These are phyloP conservation scores for Actinernus sp. DNA, from an alignment of 92 coral and sea anemone species.

Conservation along the genomic window DNA sequence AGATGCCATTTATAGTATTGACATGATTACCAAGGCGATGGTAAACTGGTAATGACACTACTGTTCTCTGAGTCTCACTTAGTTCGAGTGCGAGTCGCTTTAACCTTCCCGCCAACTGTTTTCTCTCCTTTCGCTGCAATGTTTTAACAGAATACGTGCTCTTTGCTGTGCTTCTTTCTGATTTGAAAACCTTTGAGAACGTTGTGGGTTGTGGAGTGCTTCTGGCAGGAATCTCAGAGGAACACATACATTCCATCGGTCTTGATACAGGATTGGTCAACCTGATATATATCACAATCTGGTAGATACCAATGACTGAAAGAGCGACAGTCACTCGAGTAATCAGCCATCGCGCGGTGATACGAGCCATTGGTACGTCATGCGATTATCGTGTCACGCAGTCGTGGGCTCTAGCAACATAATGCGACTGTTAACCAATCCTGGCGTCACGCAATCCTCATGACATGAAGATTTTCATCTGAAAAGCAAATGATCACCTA, in stretches of 20 bases:
- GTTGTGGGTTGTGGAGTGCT: not conserved
- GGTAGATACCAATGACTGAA: conserved; percentile 51
- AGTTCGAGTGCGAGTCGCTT: conserved; percentile 57
- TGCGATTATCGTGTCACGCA: not conserved
- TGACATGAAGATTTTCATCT: too few species aligned
- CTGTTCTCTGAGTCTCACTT: conserved; percentile 55
- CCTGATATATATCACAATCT: conserved; percentile 77
- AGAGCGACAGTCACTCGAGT: conserved; percentile 55
- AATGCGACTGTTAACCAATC: too few species aligned
- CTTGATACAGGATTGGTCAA: not conserved
- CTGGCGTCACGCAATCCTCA: too few species aligned
- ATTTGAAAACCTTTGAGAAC: not conserved
- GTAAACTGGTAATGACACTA: conserved; percentile 30
- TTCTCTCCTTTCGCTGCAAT: conserved; percentile 11
- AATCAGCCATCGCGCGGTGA: conserved; percentile 54
- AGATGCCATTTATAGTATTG: conserved; percentile 32
- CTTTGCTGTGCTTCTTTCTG: not conserved
- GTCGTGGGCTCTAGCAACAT: too few species aligned
- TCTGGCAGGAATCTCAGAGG: not conserved
- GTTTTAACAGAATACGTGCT: not conserved
- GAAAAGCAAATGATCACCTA: too few species aligned
- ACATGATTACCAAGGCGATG: conserved; percentile 71
- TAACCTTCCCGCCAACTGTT: conserved; percentile 35
- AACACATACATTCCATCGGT: not conserved
- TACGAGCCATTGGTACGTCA: conserved; percentile 46